These are phyloP conservation scores for Erynnis tages DNA, from an alignment of 2,888 invertebrate genomes.

Conservation along the genomic window DNA sequence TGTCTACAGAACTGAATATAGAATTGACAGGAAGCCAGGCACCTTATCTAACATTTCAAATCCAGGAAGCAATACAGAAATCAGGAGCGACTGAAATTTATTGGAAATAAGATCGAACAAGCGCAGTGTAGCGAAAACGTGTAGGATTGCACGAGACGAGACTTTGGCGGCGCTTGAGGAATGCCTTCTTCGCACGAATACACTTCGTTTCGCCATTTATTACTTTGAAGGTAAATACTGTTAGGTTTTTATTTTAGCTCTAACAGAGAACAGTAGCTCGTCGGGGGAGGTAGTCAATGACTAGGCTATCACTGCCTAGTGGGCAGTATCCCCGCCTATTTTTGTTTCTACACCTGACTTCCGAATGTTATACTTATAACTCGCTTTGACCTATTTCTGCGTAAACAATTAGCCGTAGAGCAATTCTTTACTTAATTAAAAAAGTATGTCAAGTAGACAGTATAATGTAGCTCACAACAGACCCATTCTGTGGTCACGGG, in stretches of 20 bases:
- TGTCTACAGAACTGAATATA: slow-evolving; percentile 2
- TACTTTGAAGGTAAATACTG: too few species aligned
- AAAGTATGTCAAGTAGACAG: slow-evolving; percentile 16
- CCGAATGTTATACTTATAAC: slow-evolving; percentile 2
- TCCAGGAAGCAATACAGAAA: slow-evolving; percentile 26
- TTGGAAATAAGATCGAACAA: slow-evolving; percentile 61
- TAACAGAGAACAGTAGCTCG: too few species aligned
- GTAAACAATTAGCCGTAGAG: slow-evolving; percentile 23
- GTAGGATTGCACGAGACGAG: slow-evolving; percentile 55
- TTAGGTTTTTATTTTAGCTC: too few species aligned
- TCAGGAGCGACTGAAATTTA: slow-evolving; percentile 56
- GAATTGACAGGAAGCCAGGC: slow-evolving; percentile 13
- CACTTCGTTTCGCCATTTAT: background rate
- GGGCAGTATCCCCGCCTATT: too few species aligned
- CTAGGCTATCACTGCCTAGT: too few species aligned
- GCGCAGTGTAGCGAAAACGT: slow-evolving; percentile 67
- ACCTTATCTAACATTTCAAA: slow-evolving; percentile 12
- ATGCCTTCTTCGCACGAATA: slow-evolving; percentile 21
- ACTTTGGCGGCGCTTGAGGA: slow-evolving; percentile 46
- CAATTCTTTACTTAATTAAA: slow-evolving; percentile 25
- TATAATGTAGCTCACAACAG: slow-evolving; percentile 1
- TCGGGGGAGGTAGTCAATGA: too few species aligned
- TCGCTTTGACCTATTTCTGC: slow-evolving; percentile 18
- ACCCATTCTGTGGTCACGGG: background rate
- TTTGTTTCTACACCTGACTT: slow-evolving; percentile 23